A percentile compares a stretch with the other conserved stretches of the same genome.
Conservation (phyloP, 2,797 vertebrate species). For the Acanthis flammea region DNA sequence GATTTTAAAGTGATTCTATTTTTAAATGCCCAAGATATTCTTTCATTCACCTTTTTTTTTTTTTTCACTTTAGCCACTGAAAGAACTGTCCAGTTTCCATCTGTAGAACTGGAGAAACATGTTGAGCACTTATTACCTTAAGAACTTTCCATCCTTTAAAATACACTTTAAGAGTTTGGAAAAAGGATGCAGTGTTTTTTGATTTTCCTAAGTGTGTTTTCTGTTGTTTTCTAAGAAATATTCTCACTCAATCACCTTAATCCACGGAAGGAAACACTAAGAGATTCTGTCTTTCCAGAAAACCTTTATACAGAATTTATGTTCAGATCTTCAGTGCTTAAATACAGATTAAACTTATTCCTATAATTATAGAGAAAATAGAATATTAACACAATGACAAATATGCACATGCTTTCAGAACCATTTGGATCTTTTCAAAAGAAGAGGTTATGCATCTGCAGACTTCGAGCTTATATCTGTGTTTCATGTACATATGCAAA, state of each 20-base stretch:
- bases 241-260: not conserved
- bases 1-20: not conserved
- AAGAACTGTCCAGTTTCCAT: not conserved
- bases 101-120: fast-evolving
- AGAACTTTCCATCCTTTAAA: not conserved
- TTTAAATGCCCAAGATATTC: not conserved
- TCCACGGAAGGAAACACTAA: not conserved
- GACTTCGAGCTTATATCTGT: not conserved
- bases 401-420: not conserved
- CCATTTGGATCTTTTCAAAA: not conserved
- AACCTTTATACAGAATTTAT: not conserved
- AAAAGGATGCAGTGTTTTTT: not conserved
- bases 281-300: not conserved
- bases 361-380: not conserved
- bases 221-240: not conserved
- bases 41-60: not conserved
- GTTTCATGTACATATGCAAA: fast-evolving
- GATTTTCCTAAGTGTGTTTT: not conserved
- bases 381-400: not conserved
- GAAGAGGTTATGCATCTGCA: not conserved
- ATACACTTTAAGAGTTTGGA: not conserved
- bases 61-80: not conserved
- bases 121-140: not conserved
- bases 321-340: not conserved
- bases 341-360: not conserved